phyloP scores from a whole-genome alignment of 2,888 invertebrate species.

The Ctena decussata region DNA sequence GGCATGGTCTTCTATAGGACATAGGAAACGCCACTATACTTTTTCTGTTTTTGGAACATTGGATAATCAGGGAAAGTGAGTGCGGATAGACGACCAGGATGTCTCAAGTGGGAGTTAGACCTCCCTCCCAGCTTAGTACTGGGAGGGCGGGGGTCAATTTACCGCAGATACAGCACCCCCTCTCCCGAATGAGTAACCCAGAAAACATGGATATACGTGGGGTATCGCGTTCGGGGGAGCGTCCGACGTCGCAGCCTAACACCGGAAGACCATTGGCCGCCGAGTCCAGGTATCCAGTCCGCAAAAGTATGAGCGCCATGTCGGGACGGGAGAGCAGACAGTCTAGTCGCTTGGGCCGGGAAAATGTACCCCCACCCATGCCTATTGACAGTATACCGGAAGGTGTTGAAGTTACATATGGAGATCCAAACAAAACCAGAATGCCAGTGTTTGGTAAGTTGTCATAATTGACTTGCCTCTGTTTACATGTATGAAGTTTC shows the following conservation, averaged over 20 bases:
- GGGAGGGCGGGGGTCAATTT: conserved; percentile 71
- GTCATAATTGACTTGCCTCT: too few relatives aligned
- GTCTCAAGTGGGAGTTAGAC: conserved; percentile 79
- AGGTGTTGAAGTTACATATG: conserved; percentile 83
- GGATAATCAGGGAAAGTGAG: conserved; percentile 7
- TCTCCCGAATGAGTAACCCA: conserved; percentile 83
- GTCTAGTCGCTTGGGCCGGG: conserved; percentile 53
- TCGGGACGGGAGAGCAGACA: conserved; percentile 72
- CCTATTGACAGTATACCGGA: conserved; percentile 82
- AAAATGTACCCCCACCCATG: conserved; percentile 51
- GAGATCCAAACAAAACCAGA: conserved; percentile 82
- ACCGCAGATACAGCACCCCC: conserved; percentile 84
- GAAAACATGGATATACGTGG: conserved; percentile 82
- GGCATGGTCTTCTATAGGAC: conserved; percentile 6
- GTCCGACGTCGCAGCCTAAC: conserved; percentile 71
- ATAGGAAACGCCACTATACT: neutral
- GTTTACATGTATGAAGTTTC: too few relatives aligned
- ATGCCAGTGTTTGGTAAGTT: conserved; percentile 86
- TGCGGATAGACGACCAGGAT: conserved; percentile 48
- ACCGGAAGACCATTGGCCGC: conserved; percentile 81
- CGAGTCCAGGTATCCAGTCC: conserved; percentile 73
- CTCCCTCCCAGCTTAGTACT: conserved; percentile 71
- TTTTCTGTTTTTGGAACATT: neutral
- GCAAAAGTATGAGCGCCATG: conserved; percentile 74
- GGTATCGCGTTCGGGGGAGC: conserved; percentile 77